These are phyloP conservation scores for Lamprotornis superbus DNA, from an alignment of 2,113 vertebrate genomes.

Conservation along the genomic window DNA sequence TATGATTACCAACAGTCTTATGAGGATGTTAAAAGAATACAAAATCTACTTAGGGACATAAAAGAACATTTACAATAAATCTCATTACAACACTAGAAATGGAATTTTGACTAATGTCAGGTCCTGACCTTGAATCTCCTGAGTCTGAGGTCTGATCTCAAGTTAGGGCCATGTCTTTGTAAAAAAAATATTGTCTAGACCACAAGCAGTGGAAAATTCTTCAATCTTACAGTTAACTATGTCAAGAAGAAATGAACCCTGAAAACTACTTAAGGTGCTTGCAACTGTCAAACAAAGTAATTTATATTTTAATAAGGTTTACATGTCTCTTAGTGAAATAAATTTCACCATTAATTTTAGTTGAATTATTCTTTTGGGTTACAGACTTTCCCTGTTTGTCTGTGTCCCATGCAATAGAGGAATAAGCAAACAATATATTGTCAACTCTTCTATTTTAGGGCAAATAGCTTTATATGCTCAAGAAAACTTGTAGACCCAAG, in stretches of 20 bases:
- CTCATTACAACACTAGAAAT: not conserved
- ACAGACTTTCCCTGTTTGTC: not conserved
- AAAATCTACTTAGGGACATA: not conserved
- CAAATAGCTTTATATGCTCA: not conserved
- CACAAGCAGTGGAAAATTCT: not conserved
- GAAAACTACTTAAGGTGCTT: not conserved
- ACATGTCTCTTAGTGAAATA: not conserved
- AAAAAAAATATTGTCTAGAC: slow-evolving; percentile 4
- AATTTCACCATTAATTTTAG: not conserved
- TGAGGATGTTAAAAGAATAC: not conserved
- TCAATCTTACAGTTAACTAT: not conserved
- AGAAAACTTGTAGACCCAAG: not conserved
- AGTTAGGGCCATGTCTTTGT: not conserved
- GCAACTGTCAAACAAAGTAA: not conserved
- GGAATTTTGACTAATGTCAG: not conserved
- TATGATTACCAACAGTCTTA: not conserved
- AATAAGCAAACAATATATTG: not conserved
- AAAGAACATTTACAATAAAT: not conserved
- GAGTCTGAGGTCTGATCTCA: not conserved
- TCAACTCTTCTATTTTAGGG: not conserved
- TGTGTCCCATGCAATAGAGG: not conserved
- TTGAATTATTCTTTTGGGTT: not conserved
- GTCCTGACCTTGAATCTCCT: not conserved
- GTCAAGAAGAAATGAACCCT: not conserved
- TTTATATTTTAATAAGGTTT: not conserved